Conservation (phyloP, 37 sponge, comb jelly and placozoan species). For the Oscarella lobularis region DNA sequence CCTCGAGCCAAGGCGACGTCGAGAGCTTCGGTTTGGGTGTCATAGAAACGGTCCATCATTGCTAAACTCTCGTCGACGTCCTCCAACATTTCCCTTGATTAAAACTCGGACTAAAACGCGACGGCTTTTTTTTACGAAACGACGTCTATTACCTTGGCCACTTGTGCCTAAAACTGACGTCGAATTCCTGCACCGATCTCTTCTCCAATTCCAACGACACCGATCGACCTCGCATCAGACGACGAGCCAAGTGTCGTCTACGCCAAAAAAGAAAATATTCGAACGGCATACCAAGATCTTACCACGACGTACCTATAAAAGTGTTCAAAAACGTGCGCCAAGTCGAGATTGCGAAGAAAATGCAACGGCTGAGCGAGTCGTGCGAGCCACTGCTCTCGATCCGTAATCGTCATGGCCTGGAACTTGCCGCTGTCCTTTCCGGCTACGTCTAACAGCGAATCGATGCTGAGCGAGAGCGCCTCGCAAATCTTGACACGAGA, state of each 20-base stretch:
- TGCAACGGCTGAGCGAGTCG: slow-evolving; percentile 41
- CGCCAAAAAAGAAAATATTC: no score
- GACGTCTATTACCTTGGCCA: slow-evolving; percentile 39
- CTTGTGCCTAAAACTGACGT: slow-evolving; percentile 49
- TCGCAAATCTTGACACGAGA: no score
- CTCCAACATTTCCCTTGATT: slow-evolving; percentile 40
- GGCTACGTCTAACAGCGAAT: slow-evolving; percentile 27
- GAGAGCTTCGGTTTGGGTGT: slow-evolving; percentile 34
- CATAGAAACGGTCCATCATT: slow-evolving; percentile 46
- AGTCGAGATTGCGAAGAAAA: slow-evolving; percentile 38
- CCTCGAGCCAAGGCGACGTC: slow-evolving; percentile 27
- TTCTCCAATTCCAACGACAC: slow-evolving; percentile 35
- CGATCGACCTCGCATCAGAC: slow-evolving; percentile 31
- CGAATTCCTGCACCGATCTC: slow-evolving; percentile 17
- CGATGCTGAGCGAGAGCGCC: slow-evolving; percentile 22
- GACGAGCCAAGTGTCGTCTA: slow-evolving; percentile 14
- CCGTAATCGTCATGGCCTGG: slow-evolving; percentile 11
- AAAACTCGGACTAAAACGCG: no score
- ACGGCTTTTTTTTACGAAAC: no score
- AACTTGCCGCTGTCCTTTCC: slow-evolving; percentile 13
- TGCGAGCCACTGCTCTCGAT: slow-evolving; percentile 23
- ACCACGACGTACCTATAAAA: slow-evolving; percentile 32
- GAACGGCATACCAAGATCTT: neutral
- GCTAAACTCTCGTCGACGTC: slow-evolving; percentile 34
- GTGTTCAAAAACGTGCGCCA: slow-evolving; percentile 51